Conservation (phyloP, 1,140 invertebrate species). For the Procambarus virginalis region DNA sequence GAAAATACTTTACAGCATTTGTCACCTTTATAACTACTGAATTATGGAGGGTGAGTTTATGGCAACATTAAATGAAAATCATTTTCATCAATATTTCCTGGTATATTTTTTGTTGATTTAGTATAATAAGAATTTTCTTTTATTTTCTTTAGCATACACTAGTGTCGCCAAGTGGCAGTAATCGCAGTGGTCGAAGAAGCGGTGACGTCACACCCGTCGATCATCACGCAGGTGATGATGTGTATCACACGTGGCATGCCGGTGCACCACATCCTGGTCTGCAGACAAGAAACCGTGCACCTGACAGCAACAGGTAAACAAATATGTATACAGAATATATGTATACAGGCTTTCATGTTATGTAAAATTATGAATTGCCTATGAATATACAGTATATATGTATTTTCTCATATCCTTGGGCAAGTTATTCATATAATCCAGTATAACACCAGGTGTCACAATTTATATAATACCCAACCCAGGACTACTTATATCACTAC, state of each 20-base stretch:
- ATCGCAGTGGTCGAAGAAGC: constrained; percentile 41
- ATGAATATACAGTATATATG: no score
- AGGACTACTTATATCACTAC: no score
- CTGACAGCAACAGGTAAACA: constrained; percentile 36
- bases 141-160: constrained; percentile 55
- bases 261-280: constrained; percentile 44
- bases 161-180: constrained; percentile 59
- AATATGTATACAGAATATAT: no score
- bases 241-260: constrained; percentile 60
- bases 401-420: no score
- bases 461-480: no score
- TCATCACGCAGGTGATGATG: constrained; percentile 31
- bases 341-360: no score
- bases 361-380: no score
- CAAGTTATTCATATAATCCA: no score
- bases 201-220: constrained; percentile 55
- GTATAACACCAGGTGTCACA: no score
- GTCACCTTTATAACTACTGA: neutral
- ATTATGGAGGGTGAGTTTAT: neutral
- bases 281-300: constrained; percentile 25
- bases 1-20: neutral
- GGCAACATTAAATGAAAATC: neutral
- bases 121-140: neutral
- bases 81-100: no score
- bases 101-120: neutral